Evolutionary conservation across 2,113 vertebrate species (phyloP).

Genomic region (Caracal caracal): DNA sequence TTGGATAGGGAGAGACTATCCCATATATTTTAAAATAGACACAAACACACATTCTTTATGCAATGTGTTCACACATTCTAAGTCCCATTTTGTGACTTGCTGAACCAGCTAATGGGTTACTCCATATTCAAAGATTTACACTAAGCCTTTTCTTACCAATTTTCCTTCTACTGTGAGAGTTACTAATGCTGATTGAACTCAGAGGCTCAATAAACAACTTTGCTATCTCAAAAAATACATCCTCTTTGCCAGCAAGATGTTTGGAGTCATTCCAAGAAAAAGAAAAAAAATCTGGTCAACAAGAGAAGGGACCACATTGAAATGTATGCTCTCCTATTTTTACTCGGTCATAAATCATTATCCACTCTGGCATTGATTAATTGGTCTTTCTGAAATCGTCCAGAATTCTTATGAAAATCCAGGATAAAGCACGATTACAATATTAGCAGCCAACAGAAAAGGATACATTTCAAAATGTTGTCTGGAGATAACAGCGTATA

Average conservation of each 20-base stretch:
- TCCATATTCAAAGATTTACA: conserved; percentile 30
- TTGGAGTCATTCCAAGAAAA: conserved; percentile 80
- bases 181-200: conserved; percentile 48
- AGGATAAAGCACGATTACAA: conserved; percentile 63
- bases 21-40: background rate
- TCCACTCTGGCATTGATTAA: conserved; percentile 86
- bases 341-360: conserved; percentile 84
- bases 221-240: conserved; percentile 65
- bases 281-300: conserved; percentile 68
- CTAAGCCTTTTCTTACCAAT: conserved; percentile 63
- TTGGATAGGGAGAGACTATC: background rate
- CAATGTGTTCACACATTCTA: conserved; percentile 4
- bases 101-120: conserved; percentile 6
- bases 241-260: conserved; percentile 37
- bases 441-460: conserved; percentile 68
- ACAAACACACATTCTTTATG: background rate
- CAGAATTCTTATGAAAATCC: conserved; percentile 78
- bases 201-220: conserved; percentile 69
- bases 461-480: conserved; percentile 69
- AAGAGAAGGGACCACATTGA: conserved; percentile 62
- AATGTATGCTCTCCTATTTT: conserved; percentile 51
- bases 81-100: background rate
- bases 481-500: conserved; percentile 49
- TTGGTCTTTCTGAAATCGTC: conserved; percentile 80
- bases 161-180: conserved; percentile 54